phyloP scores from a whole-genome alignment of 2,113 vertebrate genomes.

The Tragelaphus imberbis region DNA sequence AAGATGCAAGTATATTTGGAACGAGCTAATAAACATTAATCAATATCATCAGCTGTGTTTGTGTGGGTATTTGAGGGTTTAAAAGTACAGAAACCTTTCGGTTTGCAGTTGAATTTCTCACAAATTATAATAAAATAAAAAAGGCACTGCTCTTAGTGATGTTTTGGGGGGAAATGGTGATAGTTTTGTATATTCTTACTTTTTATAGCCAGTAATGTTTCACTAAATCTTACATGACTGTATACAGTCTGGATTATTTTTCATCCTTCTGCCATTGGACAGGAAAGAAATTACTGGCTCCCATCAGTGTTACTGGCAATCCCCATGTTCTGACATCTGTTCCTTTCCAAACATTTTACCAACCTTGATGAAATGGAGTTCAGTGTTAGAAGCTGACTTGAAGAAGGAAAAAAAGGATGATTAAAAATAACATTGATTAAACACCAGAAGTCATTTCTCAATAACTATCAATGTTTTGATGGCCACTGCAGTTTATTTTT shows the following conservation, averaged over 20 bases:
- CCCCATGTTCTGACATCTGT: conserved; percentile 93
- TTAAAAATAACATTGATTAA: conserved; percentile 79
- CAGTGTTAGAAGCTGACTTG: conserved; percentile 78
- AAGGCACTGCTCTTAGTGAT: conserved; percentile 71
- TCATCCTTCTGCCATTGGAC: conserved; percentile 91
- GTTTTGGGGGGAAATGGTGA: conserved; percentile 65
- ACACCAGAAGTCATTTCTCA: conserved; percentile 78
- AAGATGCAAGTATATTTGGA: conserved; percentile 80
- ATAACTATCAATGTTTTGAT: conserved; percentile 78
- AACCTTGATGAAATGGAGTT: conserved; percentile 90
- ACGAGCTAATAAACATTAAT: conserved; percentile 68
- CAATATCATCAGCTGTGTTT: conserved; percentile 73
- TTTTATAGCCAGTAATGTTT: conserved; percentile 79
- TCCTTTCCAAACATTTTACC: conserved; percentile 95
- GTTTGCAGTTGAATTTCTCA: conserved; percentile 71
- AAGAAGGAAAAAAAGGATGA: conserved; percentile 74
- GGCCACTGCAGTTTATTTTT: conserved; percentile 70
- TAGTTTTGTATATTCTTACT: conserved; percentile 75
- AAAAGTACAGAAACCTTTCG: conserved; percentile 75
- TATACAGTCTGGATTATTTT: conserved; percentile 80
- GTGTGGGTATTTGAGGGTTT: conserved; percentile 76
- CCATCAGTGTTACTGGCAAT: conserved; percentile 92
- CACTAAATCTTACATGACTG: conserved; percentile 78
- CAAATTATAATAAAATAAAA: conserved; percentile 73
- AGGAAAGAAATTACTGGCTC: conserved; percentile 92